Evolutionary conservation across 1,140 invertebrate genomes (phyloP).

Genomic region (Pectinophora gossypiella): DNA sequence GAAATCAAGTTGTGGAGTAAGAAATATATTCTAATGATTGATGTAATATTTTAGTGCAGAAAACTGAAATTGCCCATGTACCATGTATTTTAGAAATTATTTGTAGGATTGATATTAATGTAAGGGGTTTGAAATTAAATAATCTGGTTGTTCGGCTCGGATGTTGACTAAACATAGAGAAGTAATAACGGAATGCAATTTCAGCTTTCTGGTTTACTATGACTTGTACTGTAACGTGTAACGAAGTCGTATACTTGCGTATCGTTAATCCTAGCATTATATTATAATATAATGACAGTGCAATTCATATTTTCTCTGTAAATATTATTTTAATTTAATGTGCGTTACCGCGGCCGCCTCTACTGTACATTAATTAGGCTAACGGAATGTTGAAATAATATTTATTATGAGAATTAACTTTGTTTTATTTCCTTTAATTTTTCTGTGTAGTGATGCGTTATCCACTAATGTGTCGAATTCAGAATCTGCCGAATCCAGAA

Average conservation of each 20-base stretch:
- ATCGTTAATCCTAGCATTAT: conserved; percentile 22
- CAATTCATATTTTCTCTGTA: conserved; percentile 52
- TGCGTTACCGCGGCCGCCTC: conserved; percentile 29
- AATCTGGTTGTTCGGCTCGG: too few relatives aligned
- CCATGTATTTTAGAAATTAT: too few relatives aligned
- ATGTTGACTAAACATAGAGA: too few relatives aligned
- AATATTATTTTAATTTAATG: conserved; percentile 66
- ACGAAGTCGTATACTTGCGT: conserved; percentile 4
- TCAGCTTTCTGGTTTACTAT: not conserved
- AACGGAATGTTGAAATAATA: conserved; percentile 64
- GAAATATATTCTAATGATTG: conserved; percentile 34
- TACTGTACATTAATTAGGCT: conserved; percentile 51
- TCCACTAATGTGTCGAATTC: too few relatives aligned
- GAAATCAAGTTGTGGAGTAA: conserved; percentile 53
- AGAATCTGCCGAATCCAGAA: too few relatives aligned
- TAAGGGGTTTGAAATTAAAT: too few relatives aligned
- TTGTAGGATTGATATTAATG: too few relatives aligned
- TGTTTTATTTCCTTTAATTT: conserved; percentile 38
- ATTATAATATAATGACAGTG: conserved; percentile 20
- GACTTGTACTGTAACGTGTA: not conserved
- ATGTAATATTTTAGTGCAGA: conserved; percentile 6
- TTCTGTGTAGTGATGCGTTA: too few relatives aligned
- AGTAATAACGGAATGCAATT: too few relatives aligned
- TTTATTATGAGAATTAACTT: conserved; percentile 55
- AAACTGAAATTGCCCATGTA: not conserved